phyloP scores from a whole-genome alignment of 2,113 vertebrate species.

The Delphinapterus leucas region DNA sequence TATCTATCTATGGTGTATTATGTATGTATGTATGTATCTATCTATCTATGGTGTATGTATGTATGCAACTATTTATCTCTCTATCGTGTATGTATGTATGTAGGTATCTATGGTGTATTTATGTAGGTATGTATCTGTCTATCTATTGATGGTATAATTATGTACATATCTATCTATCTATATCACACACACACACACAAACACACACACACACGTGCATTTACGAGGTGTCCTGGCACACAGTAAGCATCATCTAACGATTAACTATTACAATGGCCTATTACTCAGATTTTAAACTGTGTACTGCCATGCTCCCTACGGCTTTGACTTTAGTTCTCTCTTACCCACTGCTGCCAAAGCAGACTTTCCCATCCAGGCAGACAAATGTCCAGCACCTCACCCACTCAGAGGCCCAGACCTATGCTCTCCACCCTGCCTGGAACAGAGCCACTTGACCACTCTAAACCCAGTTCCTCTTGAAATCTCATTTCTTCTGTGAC shows the following conservation, averaged over 20 bases:
- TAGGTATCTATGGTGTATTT: no score
- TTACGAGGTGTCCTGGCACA: fast-evolving
- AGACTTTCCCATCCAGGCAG: neutral
- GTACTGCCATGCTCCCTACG: neutral
- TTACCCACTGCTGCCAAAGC: neutral
- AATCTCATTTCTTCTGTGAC: neutral
- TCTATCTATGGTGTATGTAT: no score
- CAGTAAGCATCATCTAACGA: neutral
- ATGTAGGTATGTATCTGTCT: neutral
- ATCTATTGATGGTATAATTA: neutral
- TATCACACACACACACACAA: neutral
- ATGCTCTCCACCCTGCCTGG: fast-evolving
- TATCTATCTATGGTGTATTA: no score
- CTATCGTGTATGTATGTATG: no score
- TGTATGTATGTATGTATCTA: no score
- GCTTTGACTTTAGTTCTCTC: neutral
- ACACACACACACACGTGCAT: neutral
- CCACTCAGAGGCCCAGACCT: neutral
- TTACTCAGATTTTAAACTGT: neutral
- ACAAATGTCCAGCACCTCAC: neutral
- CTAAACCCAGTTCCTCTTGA: neutral
- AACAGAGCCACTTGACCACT: fast-evolving
- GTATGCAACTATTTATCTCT: no score
- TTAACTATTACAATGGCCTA: neutral
- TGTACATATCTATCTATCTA: neutral